Conservation (phyloP, 92 coral and sea anemone species). For the Bergia sp. region DNA sequence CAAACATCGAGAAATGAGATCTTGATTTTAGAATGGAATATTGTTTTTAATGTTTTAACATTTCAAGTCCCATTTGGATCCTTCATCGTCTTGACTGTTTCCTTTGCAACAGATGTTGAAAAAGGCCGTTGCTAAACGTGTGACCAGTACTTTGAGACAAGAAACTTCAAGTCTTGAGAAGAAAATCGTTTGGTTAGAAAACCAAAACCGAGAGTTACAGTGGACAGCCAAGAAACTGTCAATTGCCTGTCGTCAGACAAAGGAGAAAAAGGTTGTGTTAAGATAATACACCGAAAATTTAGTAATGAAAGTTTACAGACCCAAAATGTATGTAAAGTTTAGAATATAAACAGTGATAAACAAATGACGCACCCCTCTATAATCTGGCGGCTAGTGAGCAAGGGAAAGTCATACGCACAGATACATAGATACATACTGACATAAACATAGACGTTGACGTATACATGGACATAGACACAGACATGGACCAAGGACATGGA, state of each 20-base stretch:
- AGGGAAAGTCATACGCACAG: not conserved
- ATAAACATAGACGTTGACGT: no score
- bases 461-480: no score
- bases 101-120: conserved; percentile 17
- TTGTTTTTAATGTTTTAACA: no score
- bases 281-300: no score
- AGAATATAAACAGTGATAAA: no score
- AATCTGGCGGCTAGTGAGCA: not conserved
- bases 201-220: conserved; percentile 39
- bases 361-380: not conserved
- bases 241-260: conserved; percentile 13
- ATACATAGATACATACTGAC: no score
- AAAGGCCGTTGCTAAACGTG: conserved; percentile 29
- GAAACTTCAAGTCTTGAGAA: conserved; percentile 43
- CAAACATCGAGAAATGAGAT: no score
- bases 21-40: no score
- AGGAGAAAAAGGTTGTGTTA: not conserved
- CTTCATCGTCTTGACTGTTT: not conserved
- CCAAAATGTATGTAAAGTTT: not conserved
- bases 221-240: conserved; percentile 36
- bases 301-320: not conserved
- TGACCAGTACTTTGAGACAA: conserved; percentile 37
- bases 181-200: conserved; percentile 31
- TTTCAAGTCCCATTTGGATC: no score
- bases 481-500: no score